Conservation (phyloP, 2,113 vertebrate species). For the Scortum barcoo region DNA sequence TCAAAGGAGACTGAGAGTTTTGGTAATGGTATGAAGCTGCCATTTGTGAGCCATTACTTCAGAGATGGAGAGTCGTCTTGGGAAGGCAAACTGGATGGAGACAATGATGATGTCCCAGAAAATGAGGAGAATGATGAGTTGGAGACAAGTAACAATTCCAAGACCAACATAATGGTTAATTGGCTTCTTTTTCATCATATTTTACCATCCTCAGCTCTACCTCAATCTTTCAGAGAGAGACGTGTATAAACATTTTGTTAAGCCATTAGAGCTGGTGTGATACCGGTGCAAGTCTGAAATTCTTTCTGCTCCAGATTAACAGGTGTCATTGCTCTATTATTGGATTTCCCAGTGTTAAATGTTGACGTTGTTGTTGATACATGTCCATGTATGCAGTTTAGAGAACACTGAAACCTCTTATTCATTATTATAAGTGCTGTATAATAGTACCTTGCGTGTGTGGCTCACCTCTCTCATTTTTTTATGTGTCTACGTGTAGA, state of each 20-base stretch:
- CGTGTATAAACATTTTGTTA: not conserved
- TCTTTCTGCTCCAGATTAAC: not conserved
- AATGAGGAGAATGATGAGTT: constrained; percentile 6
- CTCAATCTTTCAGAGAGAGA: not conserved
- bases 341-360: not conserved
- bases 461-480: not conserved
- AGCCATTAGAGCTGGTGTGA: not conserved
- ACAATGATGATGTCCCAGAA: not conserved
- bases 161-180: constrained; percentile 61
- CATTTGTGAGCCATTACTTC: constrained; percentile 42
- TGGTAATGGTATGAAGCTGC: not conserved
- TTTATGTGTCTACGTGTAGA: constrained; percentile 55
- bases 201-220: too few relatives aligned
- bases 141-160: constrained; percentile 28
- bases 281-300: not conserved
- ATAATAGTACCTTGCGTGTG: not conserved
- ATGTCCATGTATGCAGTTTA: too few relatives aligned
- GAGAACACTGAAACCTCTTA: not conserved
- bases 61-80: constrained; percentile 63
- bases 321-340: not conserved
- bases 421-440: not conserved
- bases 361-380: too few relatives aligned
- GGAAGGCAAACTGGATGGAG: constrained; percentile 52
- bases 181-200: not conserved
- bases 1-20: not conserved